These are phyloP conservation scores for Latrodectus hesperus DNA, from an alignment of 2,888 invertebrate species.

Conservation along the genomic window DNA sequence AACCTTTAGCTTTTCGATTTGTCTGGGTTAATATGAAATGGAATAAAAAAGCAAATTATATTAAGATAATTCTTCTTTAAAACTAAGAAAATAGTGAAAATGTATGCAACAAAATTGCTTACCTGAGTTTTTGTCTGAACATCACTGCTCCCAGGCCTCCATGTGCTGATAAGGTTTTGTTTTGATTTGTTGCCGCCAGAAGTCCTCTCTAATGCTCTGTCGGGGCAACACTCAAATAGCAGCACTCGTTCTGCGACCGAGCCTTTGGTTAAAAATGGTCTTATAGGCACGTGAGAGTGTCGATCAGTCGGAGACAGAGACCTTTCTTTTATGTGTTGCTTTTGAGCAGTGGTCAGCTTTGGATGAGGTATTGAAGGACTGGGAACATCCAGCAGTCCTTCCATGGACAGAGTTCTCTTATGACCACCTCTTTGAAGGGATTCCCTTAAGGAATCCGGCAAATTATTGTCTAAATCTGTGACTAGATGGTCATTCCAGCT, in stretches of 20 bases:
- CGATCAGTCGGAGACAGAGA: slow-evolving; percentile 69
- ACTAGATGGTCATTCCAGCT: slow-evolving; percentile 51
- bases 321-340: slow-evolving; percentile 77
- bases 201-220: slow-evolving; percentile 66
- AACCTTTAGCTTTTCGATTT: too few species aligned
- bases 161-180: slow-evolving; percentile 73
- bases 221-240: slow-evolving; percentile 89
- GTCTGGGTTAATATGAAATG: too few species aligned
- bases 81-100: not conserved
- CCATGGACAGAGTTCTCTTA: slow-evolving; percentile 46
- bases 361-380: slow-evolving; percentile 80
- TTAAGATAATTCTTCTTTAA: not conserved
- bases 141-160: slow-evolving; percentile 75
- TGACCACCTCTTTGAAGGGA: slow-evolving; percentile 35
- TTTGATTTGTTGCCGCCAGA: slow-evolving; percentile 56
- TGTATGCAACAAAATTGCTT: slow-evolving; percentile 72
- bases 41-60: too few species aligned
- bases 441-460: slow-evolving; percentile 33
- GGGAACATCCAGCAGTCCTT: slow-evolving; percentile 54
- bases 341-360: slow-evolving; percentile 80
- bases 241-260: slow-evolving; percentile 92
- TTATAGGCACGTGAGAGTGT: slow-evolving; percentile 78
- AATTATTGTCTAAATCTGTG: slow-evolving; percentile 22
- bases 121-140: slow-evolving; percentile 78
- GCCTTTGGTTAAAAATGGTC: slow-evolving; percentile 89